phyloP scores from a whole-genome alignment of 2,888 invertebrate genomes.

The Yponomeuta sedellus region DNA sequence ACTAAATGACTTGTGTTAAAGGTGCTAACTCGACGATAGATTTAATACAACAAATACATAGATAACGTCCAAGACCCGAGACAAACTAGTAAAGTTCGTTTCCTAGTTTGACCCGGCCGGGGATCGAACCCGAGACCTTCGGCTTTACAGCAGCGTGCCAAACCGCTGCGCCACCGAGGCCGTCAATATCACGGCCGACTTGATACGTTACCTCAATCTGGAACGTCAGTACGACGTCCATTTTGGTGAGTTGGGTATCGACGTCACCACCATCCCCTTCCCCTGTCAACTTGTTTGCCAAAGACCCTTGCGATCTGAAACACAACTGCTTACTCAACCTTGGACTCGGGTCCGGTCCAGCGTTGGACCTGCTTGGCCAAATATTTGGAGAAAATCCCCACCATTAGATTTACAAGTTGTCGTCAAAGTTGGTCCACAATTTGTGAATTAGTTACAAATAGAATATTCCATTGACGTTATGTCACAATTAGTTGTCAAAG shows the following conservation, averaged over 20 bases:
- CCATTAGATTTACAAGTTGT: constrained; percentile 30
- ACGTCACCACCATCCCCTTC: constrained; percentile 94
- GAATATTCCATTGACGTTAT: constrained; percentile 14
- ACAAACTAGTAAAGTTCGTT: no score
- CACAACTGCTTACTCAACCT: constrained; percentile 78
- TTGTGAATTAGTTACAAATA: constrained; percentile 17
- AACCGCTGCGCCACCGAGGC: no score
- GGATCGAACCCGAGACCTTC: no score
- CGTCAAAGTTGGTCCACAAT: constrained; percentile 16
- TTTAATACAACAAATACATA: no score
- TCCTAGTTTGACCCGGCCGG: no score
- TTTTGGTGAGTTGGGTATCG: constrained; percentile 96
- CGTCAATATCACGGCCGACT: constrained; percentile 11
- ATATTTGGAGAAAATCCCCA: constrained; percentile 39
- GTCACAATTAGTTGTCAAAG: neutral
- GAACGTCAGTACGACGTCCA: constrained; percentile 98
- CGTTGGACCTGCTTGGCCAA: constrained; percentile 24
- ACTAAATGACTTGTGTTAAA: no score
- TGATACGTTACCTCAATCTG: constrained; percentile 88
- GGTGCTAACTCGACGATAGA: no score
- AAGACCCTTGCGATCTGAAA: constrained; percentile 92
- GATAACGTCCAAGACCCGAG: no score
- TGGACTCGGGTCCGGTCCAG: constrained; percentile 74
- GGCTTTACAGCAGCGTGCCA: no score
- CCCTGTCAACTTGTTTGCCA: constrained; percentile 93